Base-by-base conservation (phyloP, 1,140 invertebrate genomes). In the Augochlora pura region DNA sequence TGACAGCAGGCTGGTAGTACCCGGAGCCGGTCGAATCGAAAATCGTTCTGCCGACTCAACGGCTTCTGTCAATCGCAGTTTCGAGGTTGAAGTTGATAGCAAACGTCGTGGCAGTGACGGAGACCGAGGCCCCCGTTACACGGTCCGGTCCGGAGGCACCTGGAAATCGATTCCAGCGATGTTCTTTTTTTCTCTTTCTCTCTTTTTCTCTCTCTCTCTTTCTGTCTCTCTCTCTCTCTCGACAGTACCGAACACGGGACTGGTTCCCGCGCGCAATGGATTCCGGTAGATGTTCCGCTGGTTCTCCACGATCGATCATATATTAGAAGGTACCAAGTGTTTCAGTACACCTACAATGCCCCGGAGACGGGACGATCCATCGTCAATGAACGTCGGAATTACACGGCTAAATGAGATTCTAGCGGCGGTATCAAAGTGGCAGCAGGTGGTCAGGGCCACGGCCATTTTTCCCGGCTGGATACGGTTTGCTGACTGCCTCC, bases 401-500 rank as follows among this genome's bases (percentile, higher is more conserved):
- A 92, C 88, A 89, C 87, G 89, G 88, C 87, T 88, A 91, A 92
- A 92, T 90, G 86, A 91, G 90, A 91, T 91, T 89, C 86, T 84
- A 89, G 91, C 91, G 90, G 91, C 90, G 80, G 88, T 91, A 93
- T 93, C 91, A 92, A 92, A 93, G 91, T 84, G 91, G 91, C 92
- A 92, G 91, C 92, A 90, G 92, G 92, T 91, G 91, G 91, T 91
- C 91, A 90, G 84, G 85, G 84, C 88, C 87, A 83, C 76, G 84
- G 83, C 73, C 75, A 85, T 85, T 64, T 75, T 85, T 87, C 70
- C 79, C 62, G 76, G 67, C 81, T 62, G 68, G 74, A 83, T 85
- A 81, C 75, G 68, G 46, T 78, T 83, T 67, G 68, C 77, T 76
- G 77, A 57, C 57, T 76, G 81, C 80, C 77, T 68, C 64, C 63